Percentiles rank a stretch among this genome's conserved stretches.
Conservation (phyloP, 1,140 invertebrate genomes). For the Battus philenor region DNA sequence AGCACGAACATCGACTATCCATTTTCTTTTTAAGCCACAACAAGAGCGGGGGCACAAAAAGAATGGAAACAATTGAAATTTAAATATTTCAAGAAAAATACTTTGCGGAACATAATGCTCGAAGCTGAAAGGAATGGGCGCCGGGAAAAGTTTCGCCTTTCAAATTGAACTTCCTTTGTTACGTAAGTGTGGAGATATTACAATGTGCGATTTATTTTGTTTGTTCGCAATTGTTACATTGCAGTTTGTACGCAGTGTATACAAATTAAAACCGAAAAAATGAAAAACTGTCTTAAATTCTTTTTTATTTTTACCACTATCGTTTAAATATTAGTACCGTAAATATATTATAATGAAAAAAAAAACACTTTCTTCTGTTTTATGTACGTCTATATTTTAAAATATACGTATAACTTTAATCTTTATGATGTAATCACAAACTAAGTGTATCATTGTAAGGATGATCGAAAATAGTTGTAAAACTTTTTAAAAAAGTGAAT, state of each 20-base stretch:
- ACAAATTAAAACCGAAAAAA: too few relatives aligned
- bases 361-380: too few relatives aligned
- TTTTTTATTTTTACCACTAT: too few relatives aligned
- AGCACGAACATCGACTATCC: constrained; percentile 59
- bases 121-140: constrained; percentile 17
- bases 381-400: too few relatives aligned
- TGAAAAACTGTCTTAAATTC: too few relatives aligned
- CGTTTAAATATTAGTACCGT: too few relatives aligned
- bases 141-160: constrained; percentile 9
- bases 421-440: too few relatives aligned
- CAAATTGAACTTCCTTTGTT: constrained; percentile 11
- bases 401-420: too few relatives aligned
- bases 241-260: neutral
- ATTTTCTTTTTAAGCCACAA: constrained; percentile 58
- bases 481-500: too few relatives aligned
- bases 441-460: too few relatives aligned
- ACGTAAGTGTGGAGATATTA: constrained; percentile 18
- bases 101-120: constrained; percentile 28
- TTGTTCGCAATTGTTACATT: neutral
- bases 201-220: constrained; percentile 4
- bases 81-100: constrained; percentile 56
- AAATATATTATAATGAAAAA: too few relatives aligned
- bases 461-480: too few relatives aligned
- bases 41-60: constrained; percentile 44
- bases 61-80: constrained; percentile 63